Evolutionary conservation across 2,113 vertebrate species (phyloP), one percentile per base, ranked within the genome.

Genomic region (Mormyrus iriodes): DNA sequence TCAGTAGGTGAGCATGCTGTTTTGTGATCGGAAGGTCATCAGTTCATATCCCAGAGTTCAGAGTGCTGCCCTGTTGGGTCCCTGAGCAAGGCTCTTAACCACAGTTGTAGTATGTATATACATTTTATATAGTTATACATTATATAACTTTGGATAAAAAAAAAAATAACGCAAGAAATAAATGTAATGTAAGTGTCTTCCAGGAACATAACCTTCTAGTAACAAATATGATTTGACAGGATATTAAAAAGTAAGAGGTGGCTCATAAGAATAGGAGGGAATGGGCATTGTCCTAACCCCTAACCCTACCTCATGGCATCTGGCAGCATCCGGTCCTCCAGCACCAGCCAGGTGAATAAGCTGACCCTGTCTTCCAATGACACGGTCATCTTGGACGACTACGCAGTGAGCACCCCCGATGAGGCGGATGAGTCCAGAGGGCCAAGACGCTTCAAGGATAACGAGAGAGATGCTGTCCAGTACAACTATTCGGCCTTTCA

Each of bases 401-500:
- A 90, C 0, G 79, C 86, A 27, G 91, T 92, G 42, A 13, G 85
- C 85, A 90, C 46, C 0, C 87, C 92, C 0, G 92, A 93, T 0
- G 85, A 83, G 0, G 93, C 94, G 0, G 96, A 94, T 0, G 94
- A 94, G 0, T 94, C 96, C 0, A 94, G 93, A 0, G 96, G 94
- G 0, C 91, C 94, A 35, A 94, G 94, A 69, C 95, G 96, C 4
- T 96, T 96, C 44, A n/a, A 91, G 6, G 98, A 99, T 93, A 98
- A 98, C 0, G 98, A 99, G 93, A 96, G 92, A 79, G 97, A 98
- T 3, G 93, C 93, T 0, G 97, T 98, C 15, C 97, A 98, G 94
- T 99, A 99, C 94, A 98, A 88, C 95, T 99, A 99, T 91, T 94
- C 95, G 12, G 95, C 96, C 91, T 99, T 98, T 92, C 98, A 98